Percentiles rank a stretch among this genome's conserved stretches.
These are phyloP conservation scores for Dasyurus viverrinus DNA, from an alignment of 2,113 vertebrate species.

Conservation along the genomic window DNA sequence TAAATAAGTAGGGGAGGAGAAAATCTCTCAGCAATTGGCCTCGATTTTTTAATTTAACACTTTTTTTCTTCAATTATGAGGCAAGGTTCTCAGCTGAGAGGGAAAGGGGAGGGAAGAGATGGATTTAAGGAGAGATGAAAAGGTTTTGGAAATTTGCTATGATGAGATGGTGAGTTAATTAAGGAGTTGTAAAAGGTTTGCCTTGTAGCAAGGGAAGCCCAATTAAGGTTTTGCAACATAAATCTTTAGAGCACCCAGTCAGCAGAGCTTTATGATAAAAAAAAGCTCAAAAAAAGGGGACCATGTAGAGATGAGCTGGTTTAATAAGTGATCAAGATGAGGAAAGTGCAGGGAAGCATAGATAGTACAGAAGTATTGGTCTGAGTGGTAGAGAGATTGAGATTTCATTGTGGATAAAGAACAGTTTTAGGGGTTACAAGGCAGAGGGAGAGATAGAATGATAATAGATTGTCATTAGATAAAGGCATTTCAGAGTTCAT, in stretches of 20 bases:
- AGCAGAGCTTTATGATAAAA: neutral
- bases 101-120: neutral
- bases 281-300: neutral
- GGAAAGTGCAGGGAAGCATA: too few relatives aligned
- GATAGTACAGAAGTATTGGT: too few relatives aligned
- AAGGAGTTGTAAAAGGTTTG: neutral
- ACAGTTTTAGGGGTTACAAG: neutral
- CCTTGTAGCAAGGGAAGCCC: neutral
- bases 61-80: neutral
- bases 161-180: neutral
- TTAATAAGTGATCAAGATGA: too few relatives aligned
- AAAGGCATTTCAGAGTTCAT: neutral
- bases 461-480: neutral
- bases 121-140: neutral
- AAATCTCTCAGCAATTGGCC: neutral
- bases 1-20: neutral
- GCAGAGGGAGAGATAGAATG: neutral
- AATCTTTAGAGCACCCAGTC: too few relatives aligned
- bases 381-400: too few relatives aligned
- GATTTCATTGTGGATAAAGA: too few relatives aligned
- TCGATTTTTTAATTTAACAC: neutral
- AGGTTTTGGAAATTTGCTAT: neutral
- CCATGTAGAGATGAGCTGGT: neutral
- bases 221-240: neutral
- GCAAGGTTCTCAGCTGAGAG: neutral